Conservation (phyloP, 2,888 invertebrate genomes). For the Drosophila paramelanica region DNA sequence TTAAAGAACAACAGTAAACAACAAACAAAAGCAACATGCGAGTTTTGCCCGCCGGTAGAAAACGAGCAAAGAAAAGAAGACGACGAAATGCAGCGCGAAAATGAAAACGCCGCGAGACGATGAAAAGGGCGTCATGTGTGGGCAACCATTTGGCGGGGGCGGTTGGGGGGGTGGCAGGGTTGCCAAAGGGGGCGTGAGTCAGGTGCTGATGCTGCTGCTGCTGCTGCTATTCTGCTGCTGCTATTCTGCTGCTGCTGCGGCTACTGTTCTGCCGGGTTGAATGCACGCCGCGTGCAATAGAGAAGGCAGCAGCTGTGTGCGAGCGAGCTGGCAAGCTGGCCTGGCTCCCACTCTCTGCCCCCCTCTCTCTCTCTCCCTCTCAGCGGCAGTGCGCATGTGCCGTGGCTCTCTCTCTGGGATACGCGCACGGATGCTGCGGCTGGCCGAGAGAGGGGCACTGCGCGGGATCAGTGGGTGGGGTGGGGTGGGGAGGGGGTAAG, state of each 20-base stretch:
- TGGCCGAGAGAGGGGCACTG: not conserved
- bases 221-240: conserved; percentile 1
- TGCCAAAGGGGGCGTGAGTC: conserved; percentile 40
- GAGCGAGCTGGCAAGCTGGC: conserved; percentile 38
- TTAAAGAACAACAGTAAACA: conserved; percentile 6
- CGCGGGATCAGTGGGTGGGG: conserved; percentile 35
- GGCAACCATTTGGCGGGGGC: not conserved
- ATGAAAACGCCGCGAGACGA: conserved; percentile 49
- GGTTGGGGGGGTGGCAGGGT: conserved; percentile 12
- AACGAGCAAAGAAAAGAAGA: conserved; percentile 48
- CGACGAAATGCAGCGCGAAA: conserved; percentile 57
- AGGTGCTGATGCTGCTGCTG: conserved; percentile 49
- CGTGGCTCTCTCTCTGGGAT: conserved; percentile 10
- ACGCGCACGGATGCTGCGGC: conserved; percentile 46
- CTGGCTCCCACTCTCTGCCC: conserved; percentile 11
- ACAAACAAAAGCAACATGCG: conserved; percentile 51
- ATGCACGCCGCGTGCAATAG: conserved; percentile 63
- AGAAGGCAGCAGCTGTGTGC: conserved; percentile 27
- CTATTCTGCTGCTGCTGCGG: conserved; percentile 19
- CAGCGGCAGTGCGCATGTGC: conserved; percentile 52
- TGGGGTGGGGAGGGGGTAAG: not conserved
- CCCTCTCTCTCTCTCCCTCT: conserved; percentile 13
- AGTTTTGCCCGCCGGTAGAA: conserved; percentile 58
- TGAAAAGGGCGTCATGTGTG: conserved; percentile 24
- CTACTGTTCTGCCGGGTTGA: conserved; percentile 68